Evolutionary conservation across 2,888 invertebrate species (phyloP).

Genomic region (Strigamia maritima): DNA sequence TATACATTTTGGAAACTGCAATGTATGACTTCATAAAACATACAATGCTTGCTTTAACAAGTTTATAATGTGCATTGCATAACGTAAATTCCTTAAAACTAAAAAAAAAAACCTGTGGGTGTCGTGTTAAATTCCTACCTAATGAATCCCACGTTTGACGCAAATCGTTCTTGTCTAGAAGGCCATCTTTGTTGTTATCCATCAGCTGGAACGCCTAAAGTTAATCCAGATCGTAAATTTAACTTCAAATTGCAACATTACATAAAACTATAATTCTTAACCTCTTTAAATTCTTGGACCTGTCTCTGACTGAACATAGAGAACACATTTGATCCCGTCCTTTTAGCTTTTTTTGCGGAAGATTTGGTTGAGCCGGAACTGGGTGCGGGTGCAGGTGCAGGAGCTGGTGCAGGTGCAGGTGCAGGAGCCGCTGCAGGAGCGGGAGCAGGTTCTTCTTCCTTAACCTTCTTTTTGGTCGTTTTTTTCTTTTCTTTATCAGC

Average conservation of each 20-base stretch:
- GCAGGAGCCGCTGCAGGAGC: slow-evolving; percentile 63
- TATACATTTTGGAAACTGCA: no score
- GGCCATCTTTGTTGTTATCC: slow-evolving; percentile 92
- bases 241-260: slow-evolving; percentile 55
- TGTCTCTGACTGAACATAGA: slow-evolving; percentile 95
- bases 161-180: slow-evolving; percentile 78
- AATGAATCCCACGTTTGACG: slow-evolving; percentile 87
- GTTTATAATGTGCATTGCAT: no score
- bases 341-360: slow-evolving; percentile 73
- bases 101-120: neutral
- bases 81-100: slow-evolving; percentile 77
- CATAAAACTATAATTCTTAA: neutral
- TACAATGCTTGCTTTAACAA: no score
- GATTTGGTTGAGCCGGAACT: slow-evolving; percentile 62
- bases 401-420: slow-evolving; percentile 56
- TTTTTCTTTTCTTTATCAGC: slow-evolving; percentile 87
- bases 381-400: slow-evolving; percentile 60
- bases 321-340: slow-evolving; percentile 83
- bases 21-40: no score
- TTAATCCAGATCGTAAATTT: neutral
- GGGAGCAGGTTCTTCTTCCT: slow-evolving; percentile 44
- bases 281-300: slow-evolving; percentile 94
- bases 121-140: slow-evolving; percentile 51
- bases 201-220: slow-evolving; percentile 85
- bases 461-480: slow-evolving; percentile 72